A percentile compares a stretch with the other conserved stretches of the same genome.
Conservation (phyloP, 2,113 vertebrate species). For the Maccullochella peelii region DNA sequence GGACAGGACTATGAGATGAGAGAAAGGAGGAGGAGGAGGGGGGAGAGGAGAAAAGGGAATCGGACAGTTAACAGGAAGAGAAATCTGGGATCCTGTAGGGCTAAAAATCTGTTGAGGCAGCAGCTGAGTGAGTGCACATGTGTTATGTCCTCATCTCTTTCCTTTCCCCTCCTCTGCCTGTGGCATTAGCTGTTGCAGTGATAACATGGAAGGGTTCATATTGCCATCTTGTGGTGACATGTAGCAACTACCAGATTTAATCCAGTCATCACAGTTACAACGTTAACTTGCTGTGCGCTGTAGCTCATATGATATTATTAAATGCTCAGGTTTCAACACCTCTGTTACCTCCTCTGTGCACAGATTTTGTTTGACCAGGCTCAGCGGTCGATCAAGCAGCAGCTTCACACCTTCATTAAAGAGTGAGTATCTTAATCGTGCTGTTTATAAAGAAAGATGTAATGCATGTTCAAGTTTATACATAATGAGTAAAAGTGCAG, state of each 20-base stretch:
- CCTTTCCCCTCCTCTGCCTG: constrained; percentile 13
- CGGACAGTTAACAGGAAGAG: constrained; percentile 19
- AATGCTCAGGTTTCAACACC: background rate
- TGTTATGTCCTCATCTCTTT: constrained; percentile 10
- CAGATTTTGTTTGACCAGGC: constrained; percentile 99
- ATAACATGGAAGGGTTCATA: background rate
- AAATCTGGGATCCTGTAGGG: constrained; percentile 25
- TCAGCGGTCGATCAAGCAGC: constrained; percentile 97
- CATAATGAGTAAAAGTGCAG: background rate
- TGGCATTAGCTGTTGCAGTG: background rate
- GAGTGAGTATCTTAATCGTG: constrained; percentile 88
- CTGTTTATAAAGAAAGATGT: background rate
- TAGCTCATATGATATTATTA: background rate
- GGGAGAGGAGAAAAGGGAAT: background rate
- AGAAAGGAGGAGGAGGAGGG: background rate
- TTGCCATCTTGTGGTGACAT: constrained; percentile 63
- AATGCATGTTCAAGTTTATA: background rate
- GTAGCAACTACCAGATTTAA: constrained; percentile 20
- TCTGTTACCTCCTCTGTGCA: constrained; percentile 46
- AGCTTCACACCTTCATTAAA: constrained; percentile 97
- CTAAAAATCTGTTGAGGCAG: constrained; percentile 46
- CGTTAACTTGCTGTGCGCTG: background rate
- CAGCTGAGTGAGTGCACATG: constrained; percentile 33
- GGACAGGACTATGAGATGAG: background rate
- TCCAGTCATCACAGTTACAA: background rate